Evolutionary conservation across 2,113 vertebrate species (phyloP).

Genomic region (Butastur rufipennis): DNA sequence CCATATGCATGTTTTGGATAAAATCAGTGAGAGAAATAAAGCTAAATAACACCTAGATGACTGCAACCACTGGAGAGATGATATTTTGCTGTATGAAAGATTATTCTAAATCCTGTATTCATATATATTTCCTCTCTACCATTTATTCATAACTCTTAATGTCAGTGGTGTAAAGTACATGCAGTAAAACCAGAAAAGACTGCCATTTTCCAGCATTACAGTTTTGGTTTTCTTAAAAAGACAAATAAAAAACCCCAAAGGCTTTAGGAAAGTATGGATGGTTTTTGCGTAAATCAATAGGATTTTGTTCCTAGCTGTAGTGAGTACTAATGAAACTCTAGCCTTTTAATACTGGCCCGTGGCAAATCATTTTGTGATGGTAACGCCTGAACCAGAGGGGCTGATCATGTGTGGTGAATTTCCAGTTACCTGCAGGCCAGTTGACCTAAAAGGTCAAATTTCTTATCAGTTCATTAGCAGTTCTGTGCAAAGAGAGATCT

Average conservation of each 20-base stretch:
- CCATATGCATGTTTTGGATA: not conserved
- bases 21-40: not conserved
- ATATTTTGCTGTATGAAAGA: not conserved
- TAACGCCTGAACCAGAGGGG: rapidly evolving
- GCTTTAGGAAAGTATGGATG: not conserved
- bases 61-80: not conserved
- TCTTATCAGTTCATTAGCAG: not conserved
- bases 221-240: not conserved
- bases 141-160: not conserved
- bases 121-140: not conserved
- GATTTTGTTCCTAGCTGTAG: not conserved
- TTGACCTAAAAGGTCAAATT: not conserved
- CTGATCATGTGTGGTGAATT: not conserved
- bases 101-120: not conserved
- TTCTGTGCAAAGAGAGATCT: not conserved
- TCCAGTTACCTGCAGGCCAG: not conserved
- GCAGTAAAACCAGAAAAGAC: not conserved
- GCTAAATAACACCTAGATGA: not conserved
- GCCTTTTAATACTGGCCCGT: not conserved
- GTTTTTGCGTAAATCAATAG: not conserved
- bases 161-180: not conserved
- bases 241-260: not conserved
- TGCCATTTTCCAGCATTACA: not conserved
- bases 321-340: not conserved
- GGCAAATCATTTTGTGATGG: not conserved